phyloP scores from a whole-genome alignment of 2,113 vertebrate species.

The Rhynchomys soricoides region DNA sequence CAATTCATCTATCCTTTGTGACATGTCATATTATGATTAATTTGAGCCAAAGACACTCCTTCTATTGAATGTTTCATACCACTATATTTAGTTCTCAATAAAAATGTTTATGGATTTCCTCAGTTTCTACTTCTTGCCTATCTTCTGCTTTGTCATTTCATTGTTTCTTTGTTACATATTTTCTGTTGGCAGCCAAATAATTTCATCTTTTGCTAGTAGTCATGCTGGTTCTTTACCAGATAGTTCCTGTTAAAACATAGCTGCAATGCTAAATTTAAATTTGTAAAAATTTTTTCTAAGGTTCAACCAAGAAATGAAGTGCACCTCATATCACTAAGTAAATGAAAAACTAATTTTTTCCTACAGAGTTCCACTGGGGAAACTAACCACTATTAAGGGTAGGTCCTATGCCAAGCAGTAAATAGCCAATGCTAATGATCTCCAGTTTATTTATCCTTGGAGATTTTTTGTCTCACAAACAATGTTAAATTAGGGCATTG shows the following conservation, averaged over 20 bases:
- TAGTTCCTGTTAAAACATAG: neutral
- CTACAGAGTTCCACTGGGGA: no score
- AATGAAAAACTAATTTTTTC: neutral
- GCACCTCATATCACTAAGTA: neutral
- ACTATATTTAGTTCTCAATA: neutral
- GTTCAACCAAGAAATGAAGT: neutral
- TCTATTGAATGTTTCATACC: neutral
- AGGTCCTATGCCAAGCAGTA: neutral
- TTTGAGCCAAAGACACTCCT: neutral
- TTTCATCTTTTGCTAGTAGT: neutral
- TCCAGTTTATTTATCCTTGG: neutral
- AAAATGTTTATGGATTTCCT: neutral
- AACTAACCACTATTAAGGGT: neutral
- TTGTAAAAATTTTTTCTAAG: neutral
- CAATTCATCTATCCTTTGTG: neutral
- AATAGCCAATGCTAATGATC: neutral
- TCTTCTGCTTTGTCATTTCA: neutral
- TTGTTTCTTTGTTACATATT: neutral
- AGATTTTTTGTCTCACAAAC: neutral
- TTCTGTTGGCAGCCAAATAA: neutral
- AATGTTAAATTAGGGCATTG: neutral
- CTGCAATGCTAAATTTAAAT: conserved; percentile 9
- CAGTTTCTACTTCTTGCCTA: neutral
- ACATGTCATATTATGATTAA: neutral
- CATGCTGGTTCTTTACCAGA: neutral